Evolutionary conservation across 2,113 vertebrate species (phyloP).

Genomic region (Mugil cephalus): DNA sequence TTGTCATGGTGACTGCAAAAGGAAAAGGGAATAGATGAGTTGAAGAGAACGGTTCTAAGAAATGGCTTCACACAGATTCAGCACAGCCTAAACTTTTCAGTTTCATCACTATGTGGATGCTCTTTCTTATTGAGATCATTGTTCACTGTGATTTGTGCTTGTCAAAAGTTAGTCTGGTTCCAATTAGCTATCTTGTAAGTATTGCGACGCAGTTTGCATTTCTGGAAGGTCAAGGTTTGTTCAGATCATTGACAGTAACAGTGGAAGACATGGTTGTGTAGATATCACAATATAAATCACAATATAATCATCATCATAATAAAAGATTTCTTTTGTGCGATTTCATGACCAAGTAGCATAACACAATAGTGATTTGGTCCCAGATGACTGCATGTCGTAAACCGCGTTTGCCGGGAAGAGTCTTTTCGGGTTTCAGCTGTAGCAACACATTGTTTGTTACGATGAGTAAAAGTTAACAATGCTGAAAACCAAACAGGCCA

Average conservation of each 20-base stretch:
- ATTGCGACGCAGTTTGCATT: background rate
- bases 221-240: background rate
- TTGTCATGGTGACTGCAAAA: slow-evolving; percentile 38
- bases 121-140: slow-evolving; percentile 7
- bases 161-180: slow-evolving; percentile 26
- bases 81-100: slow-evolving; percentile 5
- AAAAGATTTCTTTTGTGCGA: background rate
- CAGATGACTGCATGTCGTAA: background rate
- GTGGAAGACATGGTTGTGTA: background rate
- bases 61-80: background rate
- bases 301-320: background rate
- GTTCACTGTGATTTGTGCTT: slow-evolving; percentile 29
- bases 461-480: background rate
- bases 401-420: background rate
- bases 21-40: background rate
- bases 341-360: background rate
- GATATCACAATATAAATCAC: background rate
- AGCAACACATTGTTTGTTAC: background rate
- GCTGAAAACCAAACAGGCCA: no score
- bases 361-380: background rate
- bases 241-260: background rate
- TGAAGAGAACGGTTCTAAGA: slow-evolving; percentile 1
- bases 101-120: background rate
- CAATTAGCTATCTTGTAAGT: background rate
- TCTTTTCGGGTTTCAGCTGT: background rate